Percentiles rank a stretch among this genome's conserved stretches.
Conservation (phyloP, 2,888 invertebrate genomes). For the Temnothorax ravouxi region DNA sequence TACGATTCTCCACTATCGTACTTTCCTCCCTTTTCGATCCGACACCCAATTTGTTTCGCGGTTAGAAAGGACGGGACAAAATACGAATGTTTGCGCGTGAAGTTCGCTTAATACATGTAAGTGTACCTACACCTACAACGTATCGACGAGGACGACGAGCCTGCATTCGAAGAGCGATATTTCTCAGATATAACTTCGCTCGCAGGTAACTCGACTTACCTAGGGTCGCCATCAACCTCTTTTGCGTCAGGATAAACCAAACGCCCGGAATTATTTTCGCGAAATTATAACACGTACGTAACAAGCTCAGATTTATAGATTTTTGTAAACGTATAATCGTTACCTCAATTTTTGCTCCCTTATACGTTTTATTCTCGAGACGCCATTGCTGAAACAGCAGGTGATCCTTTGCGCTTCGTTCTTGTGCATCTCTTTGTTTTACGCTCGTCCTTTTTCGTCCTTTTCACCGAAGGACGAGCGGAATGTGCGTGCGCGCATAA, state of each 20-base stretch:
- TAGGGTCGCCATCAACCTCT: constrained; percentile 44
- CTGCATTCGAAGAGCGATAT: constrained; percentile 41
- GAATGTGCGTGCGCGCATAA: constrained; percentile 53
- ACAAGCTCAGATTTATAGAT: constrained; percentile 1
- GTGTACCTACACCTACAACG: constrained; percentile 47
- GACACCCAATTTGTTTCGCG: background rate
- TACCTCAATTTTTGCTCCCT: background rate
- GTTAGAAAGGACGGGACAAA: background rate
- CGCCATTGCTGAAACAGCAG: constrained; percentile 4
- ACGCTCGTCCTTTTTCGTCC: constrained; percentile 43
- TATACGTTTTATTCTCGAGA: background rate
- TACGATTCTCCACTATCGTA: background rate
- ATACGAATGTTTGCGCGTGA: constrained; percentile 8
- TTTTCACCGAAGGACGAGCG: constrained; percentile 37
- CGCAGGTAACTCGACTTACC: constrained; percentile 31
- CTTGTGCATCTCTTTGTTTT: constrained; percentile 35
- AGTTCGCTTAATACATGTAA: constrained; percentile 43
- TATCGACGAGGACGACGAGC: constrained; percentile 59
- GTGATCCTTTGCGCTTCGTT: constrained; percentile 1
- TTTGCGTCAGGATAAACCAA: constrained; percentile 26
- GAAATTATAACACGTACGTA: constrained; percentile 5
- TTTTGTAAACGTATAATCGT: background rate
- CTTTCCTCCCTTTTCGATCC: background rate
- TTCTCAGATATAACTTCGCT: constrained; percentile 55
- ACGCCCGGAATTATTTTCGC: constrained; percentile 26